Evolutionary conservation across 2,113 vertebrate genomes (phyloP).

Genomic region (Entosphenus tridentatus): DNA sequence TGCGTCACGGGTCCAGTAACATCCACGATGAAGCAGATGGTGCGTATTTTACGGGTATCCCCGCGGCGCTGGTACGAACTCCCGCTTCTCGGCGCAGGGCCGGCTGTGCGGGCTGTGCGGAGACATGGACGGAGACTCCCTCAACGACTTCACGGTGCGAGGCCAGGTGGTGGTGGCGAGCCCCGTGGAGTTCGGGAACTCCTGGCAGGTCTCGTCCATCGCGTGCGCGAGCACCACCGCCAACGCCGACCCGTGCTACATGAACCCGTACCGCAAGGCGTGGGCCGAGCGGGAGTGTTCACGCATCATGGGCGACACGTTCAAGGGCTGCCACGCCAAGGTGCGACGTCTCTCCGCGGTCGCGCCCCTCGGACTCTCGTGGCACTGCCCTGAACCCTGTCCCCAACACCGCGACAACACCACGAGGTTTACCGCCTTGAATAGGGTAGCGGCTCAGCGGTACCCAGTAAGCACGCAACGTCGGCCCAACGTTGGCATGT

Average conservation of each 20-base stretch:
- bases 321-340: slow-evolving; percentile 43
- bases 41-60: too few relatives aligned
- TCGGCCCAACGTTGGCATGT: too few relatives aligned
- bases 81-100: slow-evolving; percentile 23
- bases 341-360: slow-evolving; percentile 18
- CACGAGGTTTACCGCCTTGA: too few relatives aligned
- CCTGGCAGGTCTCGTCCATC: slow-evolving; percentile 41
- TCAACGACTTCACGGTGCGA: slow-evolving; percentile 62
- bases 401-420: too few relatives aligned
- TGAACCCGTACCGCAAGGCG: slow-evolving; percentile 29
- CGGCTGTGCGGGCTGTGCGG: slow-evolving; percentile 75
- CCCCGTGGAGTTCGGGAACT: slow-evolving; percentile 53
- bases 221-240: slow-evolving; percentile 29
- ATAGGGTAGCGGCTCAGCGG: too few relatives aligned
- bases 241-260: slow-evolving; percentile 23
- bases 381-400: too few relatives aligned
- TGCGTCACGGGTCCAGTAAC: too few relatives aligned
- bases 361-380: too few relatives aligned
- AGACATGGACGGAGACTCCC: slow-evolving; percentile 48
- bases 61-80: too few relatives aligned
- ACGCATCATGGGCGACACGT: slow-evolving; percentile 32
- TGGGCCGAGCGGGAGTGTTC: slow-evolving; percentile 63
- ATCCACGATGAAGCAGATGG: too few relatives aligned
- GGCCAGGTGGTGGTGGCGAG: slow-evolving; percentile 27
- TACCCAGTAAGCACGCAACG: too few relatives aligned